Percentiles rank a stretch among this genome's conserved stretches.
These are phyloP conservation scores for Nomada hirtipes DNA, from an alignment of 2,888 invertebrate genomes.

Conservation along the genomic window DNA sequence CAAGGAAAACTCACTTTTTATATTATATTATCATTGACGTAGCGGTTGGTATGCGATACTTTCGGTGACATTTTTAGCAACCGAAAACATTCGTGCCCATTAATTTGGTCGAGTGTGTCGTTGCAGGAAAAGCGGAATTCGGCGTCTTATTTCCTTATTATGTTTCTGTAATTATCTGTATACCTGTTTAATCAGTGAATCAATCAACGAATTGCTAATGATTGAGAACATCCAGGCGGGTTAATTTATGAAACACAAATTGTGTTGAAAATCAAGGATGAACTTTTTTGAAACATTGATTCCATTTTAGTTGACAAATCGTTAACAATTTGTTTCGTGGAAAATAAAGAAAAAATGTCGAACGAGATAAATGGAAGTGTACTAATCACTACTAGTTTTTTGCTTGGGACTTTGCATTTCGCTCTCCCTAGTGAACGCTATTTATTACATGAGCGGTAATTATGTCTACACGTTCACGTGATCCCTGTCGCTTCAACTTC, in stretches of 20 bases:
- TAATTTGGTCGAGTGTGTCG: not conserved
- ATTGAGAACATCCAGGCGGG: too few species aligned
- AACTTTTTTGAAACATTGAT: too few species aligned
- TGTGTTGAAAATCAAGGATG: too few species aligned
- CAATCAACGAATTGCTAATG: too few species aligned
- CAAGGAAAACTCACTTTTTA: not conserved
- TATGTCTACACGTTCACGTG: not conserved
- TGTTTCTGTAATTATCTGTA: too few species aligned
- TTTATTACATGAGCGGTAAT: slow-evolving; percentile 25
- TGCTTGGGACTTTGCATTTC: slow-evolving; percentile 39
- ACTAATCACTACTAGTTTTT: not conserved
- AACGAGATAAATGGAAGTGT: not conserved
- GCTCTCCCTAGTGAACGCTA: slow-evolving; percentile 30
- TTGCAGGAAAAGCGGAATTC: not conserved
- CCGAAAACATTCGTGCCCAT: not conserved
- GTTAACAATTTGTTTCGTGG: too few species aligned
- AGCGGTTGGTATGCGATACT: not conserved
- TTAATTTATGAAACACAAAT: too few species aligned
- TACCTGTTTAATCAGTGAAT: too few species aligned
- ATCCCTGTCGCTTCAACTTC: slow-evolving; percentile 23
- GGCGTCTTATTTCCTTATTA: not conserved
- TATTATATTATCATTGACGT: slow-evolving; percentile 1
- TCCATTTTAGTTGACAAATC: too few species aligned
- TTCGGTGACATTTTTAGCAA: not conserved
- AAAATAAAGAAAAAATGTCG: not conserved